A percentile compares a stretch with the other conserved stretches of the same genome.
Conservation (phyloP, 2,113 vertebrate genomes). For the Lathamus discolor region DNA sequence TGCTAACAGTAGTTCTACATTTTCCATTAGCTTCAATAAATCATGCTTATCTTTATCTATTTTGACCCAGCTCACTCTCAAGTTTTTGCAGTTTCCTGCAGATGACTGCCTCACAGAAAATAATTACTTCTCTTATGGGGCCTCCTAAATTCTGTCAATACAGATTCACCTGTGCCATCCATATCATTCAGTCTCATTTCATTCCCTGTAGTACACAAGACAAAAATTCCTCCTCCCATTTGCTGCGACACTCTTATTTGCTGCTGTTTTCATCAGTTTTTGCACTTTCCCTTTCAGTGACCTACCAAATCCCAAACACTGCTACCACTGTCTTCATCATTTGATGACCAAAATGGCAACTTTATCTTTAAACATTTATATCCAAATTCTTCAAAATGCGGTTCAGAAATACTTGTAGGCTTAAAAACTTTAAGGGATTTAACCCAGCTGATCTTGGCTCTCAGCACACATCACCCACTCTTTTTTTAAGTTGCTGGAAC, state of each 20-base stretch:
- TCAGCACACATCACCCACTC: neutral
- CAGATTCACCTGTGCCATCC: neutral
- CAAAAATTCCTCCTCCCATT: neutral
- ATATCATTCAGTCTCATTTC: neutral
- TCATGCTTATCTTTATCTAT: neutral
- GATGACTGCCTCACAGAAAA: neutral
- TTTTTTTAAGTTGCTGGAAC: neutral
- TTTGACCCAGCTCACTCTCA: neutral
- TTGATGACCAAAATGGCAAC: neutral
- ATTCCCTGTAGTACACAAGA: neutral
- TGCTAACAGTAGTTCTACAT: neutral
- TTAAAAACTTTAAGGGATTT: neutral
- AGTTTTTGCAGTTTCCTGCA: neutral
- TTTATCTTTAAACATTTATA: neutral
- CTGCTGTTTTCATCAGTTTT: neutral
- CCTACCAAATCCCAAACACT: neutral
- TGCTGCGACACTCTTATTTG: neutral
- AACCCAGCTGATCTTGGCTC: neutral
- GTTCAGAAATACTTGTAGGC: neutral
- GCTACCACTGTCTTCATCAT: neutral
- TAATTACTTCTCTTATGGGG: neutral
- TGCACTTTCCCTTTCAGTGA: neutral
- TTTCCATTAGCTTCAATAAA: neutral
- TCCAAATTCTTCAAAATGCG: neutral
- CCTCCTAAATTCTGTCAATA: neutral